Conservation (phyloP, 1,140 invertebrate genomes). For the Drosophila santomea region DNA sequence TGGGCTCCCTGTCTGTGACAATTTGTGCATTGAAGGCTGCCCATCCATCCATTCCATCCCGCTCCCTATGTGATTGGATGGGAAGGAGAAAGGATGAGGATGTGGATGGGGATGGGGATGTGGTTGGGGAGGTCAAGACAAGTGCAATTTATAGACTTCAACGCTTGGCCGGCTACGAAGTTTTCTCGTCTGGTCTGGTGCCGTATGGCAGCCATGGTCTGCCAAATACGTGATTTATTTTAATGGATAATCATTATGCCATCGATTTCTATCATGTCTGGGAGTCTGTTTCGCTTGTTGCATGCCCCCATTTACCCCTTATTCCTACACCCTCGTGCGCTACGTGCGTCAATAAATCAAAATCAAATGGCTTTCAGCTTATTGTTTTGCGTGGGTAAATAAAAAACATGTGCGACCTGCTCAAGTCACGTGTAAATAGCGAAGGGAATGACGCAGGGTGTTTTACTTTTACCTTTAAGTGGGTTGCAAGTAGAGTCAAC, state of each 20-base stretch:
- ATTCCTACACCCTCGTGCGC: neutral
- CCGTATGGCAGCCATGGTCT: slow-evolving; percentile 44
- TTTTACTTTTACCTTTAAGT: neutral
- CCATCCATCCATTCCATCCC: neutral
- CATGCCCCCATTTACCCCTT: slow-evolving; percentile 35
- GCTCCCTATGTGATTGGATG: slow-evolving; percentile 3
- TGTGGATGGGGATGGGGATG: neutral
- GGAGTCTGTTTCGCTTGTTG: slow-evolving; percentile 66
- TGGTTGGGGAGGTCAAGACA: slow-evolving; percentile 39
- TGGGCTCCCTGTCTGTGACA: slow-evolving; percentile 63
- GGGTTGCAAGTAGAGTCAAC: neutral
- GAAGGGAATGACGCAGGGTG: neutral
- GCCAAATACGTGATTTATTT: slow-evolving; percentile 83
- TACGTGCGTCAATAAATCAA: slow-evolving; percentile 80
- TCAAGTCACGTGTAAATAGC: slow-evolving; percentile 16
- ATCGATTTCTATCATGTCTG: slow-evolving; percentile 73
- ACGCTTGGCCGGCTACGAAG: slow-evolving; percentile 43
- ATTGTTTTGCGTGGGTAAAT: slow-evolving; percentile 69
- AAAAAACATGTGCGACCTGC: slow-evolving; percentile 39
- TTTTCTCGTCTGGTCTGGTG: slow-evolving; percentile 11
- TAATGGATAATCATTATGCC: slow-evolving; percentile 83
- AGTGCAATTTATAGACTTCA: slow-evolving; percentile 79
- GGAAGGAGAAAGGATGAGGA: neutral
- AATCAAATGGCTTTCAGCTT: slow-evolving; percentile 78
- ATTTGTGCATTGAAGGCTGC: slow-evolving; percentile 54